These are phyloP conservation scores for Drosophila niveifrons DNA, from an alignment of 2,888 invertebrate genomes.

Conservation along the genomic window DNA sequence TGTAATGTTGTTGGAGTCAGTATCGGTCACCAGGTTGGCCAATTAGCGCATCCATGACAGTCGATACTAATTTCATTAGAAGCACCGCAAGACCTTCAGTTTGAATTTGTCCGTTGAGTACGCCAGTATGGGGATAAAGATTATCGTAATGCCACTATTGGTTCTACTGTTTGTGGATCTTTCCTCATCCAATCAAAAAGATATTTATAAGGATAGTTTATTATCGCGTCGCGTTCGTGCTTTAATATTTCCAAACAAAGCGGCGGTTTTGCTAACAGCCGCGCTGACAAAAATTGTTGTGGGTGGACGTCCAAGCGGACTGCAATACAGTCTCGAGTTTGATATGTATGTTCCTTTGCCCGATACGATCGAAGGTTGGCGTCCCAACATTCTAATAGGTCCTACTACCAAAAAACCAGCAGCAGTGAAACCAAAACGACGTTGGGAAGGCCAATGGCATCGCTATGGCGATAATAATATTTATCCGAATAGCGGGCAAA, in stretches of 20 bases:
- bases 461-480: not conserved
- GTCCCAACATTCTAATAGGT: constrained; percentile 54
- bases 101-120: constrained; percentile 10
- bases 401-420: constrained; percentile 5
- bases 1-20: constrained; percentile 12
- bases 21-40: constrained; percentile 20
- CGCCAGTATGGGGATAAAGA: constrained; percentile 16
- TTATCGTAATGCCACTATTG: constrained; percentile 6
- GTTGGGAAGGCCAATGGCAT: constrained; percentile 37
- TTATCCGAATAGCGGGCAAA: not conserved
- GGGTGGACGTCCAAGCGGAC: constrained; percentile 69
- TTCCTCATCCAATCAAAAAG: constrained; percentile 19
- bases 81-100: constrained; percentile 27
- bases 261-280: constrained; percentile 62
- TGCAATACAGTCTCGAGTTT: constrained; percentile 72
- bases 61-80: constrained; percentile 7
- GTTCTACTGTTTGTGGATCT: not conserved
- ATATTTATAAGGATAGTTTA: constrained; percentile 25
- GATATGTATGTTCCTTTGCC: constrained; percentile 77
- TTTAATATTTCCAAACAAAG: constrained; percentile 72
- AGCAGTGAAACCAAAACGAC: constrained; percentile 26
- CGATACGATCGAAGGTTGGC: constrained; percentile 75
- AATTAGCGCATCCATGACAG: constrained; percentile 46
- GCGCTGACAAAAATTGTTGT: constrained; percentile 71
- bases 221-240: constrained; percentile 68